Conservation (phyloP, 2,113 vertebrate genomes). For the Girardinichthys multiradiatus region DNA sequence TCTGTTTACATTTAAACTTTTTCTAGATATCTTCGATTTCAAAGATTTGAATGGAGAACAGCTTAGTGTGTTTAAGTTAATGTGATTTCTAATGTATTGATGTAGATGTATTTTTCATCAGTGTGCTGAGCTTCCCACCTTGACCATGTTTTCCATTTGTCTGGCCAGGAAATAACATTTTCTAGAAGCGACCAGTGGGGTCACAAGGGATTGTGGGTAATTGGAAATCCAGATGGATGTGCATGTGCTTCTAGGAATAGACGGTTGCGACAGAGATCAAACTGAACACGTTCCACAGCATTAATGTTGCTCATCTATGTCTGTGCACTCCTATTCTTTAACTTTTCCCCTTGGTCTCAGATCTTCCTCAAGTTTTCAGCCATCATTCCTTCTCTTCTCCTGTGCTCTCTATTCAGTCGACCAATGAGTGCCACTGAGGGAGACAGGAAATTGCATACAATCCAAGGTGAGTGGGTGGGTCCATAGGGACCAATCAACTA, state of each 20-base stretch:
- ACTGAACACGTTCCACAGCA: slow-evolving; percentile 46
- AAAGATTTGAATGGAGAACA: background rate
- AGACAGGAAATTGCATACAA: slow-evolving; percentile 26
- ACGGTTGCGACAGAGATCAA: slow-evolving; percentile 66
- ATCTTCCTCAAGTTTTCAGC: slow-evolving; percentile 23
- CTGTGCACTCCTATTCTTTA: slow-evolving; percentile 27
- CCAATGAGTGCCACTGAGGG: slow-evolving; percentile 24
- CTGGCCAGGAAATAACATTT: slow-evolving; percentile 76
- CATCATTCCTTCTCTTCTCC: background rate
- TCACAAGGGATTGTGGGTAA: slow-evolving; percentile 75
- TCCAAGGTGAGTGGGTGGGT: slow-evolving; percentile 38
- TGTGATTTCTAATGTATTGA: slow-evolving; percentile 9
- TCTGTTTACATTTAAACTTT: background rate
- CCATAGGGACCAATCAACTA: slow-evolving; percentile 53
- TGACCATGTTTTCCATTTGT: slow-evolving; percentile 56
- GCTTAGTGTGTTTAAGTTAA: background rate
- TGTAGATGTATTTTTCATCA: slow-evolving; percentile 21
- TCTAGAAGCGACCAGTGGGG: slow-evolving; percentile 40
- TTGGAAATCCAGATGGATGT: slow-evolving; percentile 78
- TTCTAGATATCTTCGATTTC: background rate
- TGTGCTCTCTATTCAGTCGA: slow-evolving; percentile 29
- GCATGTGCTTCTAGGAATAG: slow-evolving; percentile 69
- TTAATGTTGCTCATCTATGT: slow-evolving; percentile 58
- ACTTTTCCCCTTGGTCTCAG: slow-evolving; percentile 16
- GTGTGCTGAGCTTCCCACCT: slow-evolving; percentile 26